Evolutionary conservation across 2,113 vertebrate genomes (phyloP).

Genomic region (Hymenochirus boettgeri): DNA sequence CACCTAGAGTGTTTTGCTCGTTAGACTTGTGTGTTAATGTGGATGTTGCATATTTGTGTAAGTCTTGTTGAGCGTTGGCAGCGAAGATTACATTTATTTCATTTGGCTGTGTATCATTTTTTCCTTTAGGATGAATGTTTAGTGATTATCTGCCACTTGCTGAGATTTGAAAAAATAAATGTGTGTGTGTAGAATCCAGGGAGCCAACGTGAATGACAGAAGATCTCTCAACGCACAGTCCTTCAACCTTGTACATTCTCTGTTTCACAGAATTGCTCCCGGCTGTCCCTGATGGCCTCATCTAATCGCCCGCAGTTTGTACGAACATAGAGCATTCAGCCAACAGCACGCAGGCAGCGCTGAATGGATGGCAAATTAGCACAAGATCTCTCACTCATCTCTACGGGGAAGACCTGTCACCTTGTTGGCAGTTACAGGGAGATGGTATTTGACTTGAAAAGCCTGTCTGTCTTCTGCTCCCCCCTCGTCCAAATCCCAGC

Average conservation of each 20-base stretch:
- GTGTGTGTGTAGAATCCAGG: slow-evolving; percentile 6
- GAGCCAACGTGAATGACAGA: slow-evolving; percentile 61
- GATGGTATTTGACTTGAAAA: slow-evolving; percentile 64
- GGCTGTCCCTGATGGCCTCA: slow-evolving; percentile 74
- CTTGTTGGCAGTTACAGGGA: slow-evolving; percentile 62
- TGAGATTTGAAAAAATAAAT: slow-evolving; percentile 54
- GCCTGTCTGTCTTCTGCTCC: slow-evolving; percentile 57
- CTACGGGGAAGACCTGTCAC: slow-evolving; percentile 62
- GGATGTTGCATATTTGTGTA: too few species aligned
- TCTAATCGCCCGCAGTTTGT: slow-evolving; percentile 83
- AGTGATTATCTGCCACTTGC: slow-evolving; percentile 59
- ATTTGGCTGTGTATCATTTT: neutral
- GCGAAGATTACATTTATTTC: neutral
- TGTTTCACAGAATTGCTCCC: slow-evolving; percentile 76
- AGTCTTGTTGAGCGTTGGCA: too few species aligned
- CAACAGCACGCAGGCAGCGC: slow-evolving; percentile 66
- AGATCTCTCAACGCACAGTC: slow-evolving; percentile 77
- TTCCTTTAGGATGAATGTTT: slow-evolving; percentile 2
- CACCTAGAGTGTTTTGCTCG: too few species aligned
- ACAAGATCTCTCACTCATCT: slow-evolving; percentile 59
- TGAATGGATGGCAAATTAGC: slow-evolving; percentile 65
- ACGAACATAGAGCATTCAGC: slow-evolving; percentile 74
- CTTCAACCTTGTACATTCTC: slow-evolving; percentile 74
- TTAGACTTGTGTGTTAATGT: too few species aligned
- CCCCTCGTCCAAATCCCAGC: too few species aligned